phyloP scores from a whole-genome alignment of 2,888 invertebrate genomes.

The Drosophila macrothrix region DNA sequence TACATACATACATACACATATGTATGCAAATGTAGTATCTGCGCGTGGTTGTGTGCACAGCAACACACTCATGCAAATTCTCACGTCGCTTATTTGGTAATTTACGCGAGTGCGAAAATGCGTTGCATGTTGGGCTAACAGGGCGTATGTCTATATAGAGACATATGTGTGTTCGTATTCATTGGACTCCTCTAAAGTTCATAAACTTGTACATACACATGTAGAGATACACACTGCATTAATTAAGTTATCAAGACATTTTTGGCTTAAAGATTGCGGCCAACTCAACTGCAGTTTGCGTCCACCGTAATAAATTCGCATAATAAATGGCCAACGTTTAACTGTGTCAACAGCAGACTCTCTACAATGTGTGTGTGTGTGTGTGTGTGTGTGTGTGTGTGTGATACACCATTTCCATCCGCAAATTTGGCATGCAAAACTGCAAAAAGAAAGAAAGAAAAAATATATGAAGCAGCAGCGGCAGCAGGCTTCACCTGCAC shows the following conservation, averaged over 20 bases:
- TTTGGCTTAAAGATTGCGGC: slow-evolving; percentile 44
- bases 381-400: slow-evolving; percentile 15
- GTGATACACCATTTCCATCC: slow-evolving; percentile 20
- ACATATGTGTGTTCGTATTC: slow-evolving; percentile 24
- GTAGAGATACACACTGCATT: slow-evolving; percentile 33
- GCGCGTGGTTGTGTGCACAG: not conserved
- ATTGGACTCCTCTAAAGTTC: slow-evolving; percentile 41
- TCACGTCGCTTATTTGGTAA: slow-evolving; percentile 78
- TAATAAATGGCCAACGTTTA: slow-evolving; percentile 72
- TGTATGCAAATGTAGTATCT: not conserved
- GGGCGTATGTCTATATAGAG: not conserved
- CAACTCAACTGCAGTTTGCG: slow-evolving; percentile 53
- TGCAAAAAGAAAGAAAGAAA: slow-evolving; percentile 10
- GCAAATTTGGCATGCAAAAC: slow-evolving; percentile 51
- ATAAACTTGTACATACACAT: slow-evolving; percentile 44
- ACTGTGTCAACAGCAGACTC: slow-evolving; percentile 70
- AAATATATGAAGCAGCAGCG: not conserved
- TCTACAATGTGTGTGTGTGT: slow-evolving; percentile 3
- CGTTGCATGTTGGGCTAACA: slow-evolving; percentile 54
- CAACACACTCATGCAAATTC: slow-evolving; percentile 61
- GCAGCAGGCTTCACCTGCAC: slow-evolving; percentile 46
- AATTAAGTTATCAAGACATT: slow-evolving; percentile 72
- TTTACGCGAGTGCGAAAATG: slow-evolving; percentile 79
- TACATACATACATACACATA: not conserved
- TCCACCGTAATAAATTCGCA: slow-evolving; percentile 67